Conservation (phyloP, 2,888 invertebrate genomes). For the Drosophila mimica region DNA sequence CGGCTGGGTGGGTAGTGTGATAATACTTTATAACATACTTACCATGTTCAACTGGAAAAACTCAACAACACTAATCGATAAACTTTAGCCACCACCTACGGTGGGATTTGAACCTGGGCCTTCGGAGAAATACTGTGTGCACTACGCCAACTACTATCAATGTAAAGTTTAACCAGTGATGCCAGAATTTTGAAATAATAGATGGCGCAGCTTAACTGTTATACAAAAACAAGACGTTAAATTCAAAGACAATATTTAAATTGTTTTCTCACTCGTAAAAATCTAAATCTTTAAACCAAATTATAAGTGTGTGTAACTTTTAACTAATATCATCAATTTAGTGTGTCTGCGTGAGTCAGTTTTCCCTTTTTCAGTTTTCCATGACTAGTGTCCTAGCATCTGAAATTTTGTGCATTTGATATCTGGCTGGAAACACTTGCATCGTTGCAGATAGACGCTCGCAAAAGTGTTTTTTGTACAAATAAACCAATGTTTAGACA, state of each 20-base stretch:
- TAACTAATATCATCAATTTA: too few species aligned
- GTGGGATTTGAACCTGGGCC: too few species aligned
- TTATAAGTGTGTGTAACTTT: too few species aligned
- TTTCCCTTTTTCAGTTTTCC: too few species aligned
- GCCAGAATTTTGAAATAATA: not conserved
- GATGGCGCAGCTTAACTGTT: constrained; percentile 24
- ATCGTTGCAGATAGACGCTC: not conserved
- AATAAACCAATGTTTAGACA: not conserved
- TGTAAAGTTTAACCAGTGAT: not conserved
- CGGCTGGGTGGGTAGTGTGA: too few species aligned
- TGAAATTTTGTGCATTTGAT: not conserved
- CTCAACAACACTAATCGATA: too few species aligned
- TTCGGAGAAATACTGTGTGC: too few species aligned
- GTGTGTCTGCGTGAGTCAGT: not conserved
- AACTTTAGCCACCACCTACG: too few species aligned
- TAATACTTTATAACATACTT: too few species aligned
- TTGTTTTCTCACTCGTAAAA: not conserved
- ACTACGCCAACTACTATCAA: too few species aligned
- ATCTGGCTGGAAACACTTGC: not conserved
- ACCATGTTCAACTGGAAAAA: too few species aligned
- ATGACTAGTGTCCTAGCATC: not conserved
- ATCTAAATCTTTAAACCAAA: not conserved
- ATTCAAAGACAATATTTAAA: constrained; percentile 21
- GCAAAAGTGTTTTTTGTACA: not conserved
- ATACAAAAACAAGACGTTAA: constrained; percentile 6